Evolutionary conservation across 2,888 invertebrate genomes (phyloP), one percentile per base, ranked within the genome.

Genomic region (Yponomeuta cagnagella): DNA sequence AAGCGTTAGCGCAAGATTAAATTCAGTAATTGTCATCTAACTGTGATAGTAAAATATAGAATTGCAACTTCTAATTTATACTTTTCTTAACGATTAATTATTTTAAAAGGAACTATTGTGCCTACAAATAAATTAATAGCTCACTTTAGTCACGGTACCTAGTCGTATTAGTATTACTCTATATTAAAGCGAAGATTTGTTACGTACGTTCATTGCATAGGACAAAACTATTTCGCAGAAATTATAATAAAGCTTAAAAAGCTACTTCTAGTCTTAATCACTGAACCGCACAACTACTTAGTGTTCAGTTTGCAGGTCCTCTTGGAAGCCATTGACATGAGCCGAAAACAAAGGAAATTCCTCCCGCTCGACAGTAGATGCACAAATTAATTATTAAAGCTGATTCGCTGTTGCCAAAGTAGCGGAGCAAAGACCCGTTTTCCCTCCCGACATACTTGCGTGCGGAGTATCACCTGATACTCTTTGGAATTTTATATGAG

Each of bases 361-460:
- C 30, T 63, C 63, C 10, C 30, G 31, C 65, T 10, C 65, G 31
- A 65, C 12, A 58, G 30, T 65, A 30, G 31, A 65, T 65, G 65
- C 65, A 65, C 31, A 65, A 65, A 65, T 65, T 65, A 65, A 65
- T 65, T 65, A 65, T 65, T 33, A 65, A 64, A 65, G 31, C 65
- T 33, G 65, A 65, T 31, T 65, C 65, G 65, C 12, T 65, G 65
- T 65, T 12, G 65, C 31, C 30, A 65, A 65, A 33, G 52, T 58
- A 58, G 52, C 52, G 52, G 52, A 2, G 52, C 52, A 58, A 58
- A 15, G 52, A 58, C 15, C 52, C 52, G 52, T 58, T 15, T 58
- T 58, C 15, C 52, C 52, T 58, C 15, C 15, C 15, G 5, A 58
- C 52, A 12, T 15, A 58, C 52, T 58, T 58, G 52, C 15, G 52